Percentiles rank a stretch among this genome's conserved stretches.
Evolutionary conservation across 2,797 vertebrate genomes (phyloP).

Genomic region (Melanotaenia pygmaea): DNA sequence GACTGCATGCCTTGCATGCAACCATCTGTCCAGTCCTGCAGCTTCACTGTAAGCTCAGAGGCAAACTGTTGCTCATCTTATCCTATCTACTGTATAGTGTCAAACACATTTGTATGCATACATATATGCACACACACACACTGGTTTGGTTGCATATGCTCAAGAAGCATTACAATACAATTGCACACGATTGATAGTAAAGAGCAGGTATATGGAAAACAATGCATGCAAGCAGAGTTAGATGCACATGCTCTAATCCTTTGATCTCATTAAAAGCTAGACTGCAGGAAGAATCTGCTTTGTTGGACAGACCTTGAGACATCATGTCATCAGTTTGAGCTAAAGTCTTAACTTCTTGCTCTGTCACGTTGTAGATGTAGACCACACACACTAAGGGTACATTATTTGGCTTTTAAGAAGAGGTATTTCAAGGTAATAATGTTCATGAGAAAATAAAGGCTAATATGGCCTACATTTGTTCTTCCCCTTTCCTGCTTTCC

Average conservation of each 20-base stretch:
- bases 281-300: constrained; percentile 58
- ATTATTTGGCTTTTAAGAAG: constrained; percentile 10
- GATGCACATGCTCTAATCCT: constrained; percentile 59
- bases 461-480: neutral
- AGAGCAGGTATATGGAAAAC: constrained; percentile 21
- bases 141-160: neutral
- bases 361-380: constrained; percentile 21
- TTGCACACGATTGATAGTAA: constrained; percentile 5
- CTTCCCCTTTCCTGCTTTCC: neutral
- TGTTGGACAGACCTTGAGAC: constrained; percentile 56
- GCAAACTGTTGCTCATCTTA: constrained; percentile 64
- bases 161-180: neutral
- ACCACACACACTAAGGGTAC: constrained; percentile 15
- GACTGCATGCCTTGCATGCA: constrained; percentile 18
- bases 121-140: neutral
- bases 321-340: constrained; percentile 48
- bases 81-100: constrained; percentile 56
- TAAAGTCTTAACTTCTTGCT: constrained; percentile 45
- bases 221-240: constrained; percentile 1
- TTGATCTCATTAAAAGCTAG: constrained; percentile 73
- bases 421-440: neutral
- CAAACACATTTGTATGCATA: constrained; percentile 6
- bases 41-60: constrained; percentile 41
- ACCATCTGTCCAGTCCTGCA: constrained; percentile 65
- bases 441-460: neutral